Conservation (phyloP, 2,797 vertebrate genomes). For the Eulemur rubriventer region DNA sequence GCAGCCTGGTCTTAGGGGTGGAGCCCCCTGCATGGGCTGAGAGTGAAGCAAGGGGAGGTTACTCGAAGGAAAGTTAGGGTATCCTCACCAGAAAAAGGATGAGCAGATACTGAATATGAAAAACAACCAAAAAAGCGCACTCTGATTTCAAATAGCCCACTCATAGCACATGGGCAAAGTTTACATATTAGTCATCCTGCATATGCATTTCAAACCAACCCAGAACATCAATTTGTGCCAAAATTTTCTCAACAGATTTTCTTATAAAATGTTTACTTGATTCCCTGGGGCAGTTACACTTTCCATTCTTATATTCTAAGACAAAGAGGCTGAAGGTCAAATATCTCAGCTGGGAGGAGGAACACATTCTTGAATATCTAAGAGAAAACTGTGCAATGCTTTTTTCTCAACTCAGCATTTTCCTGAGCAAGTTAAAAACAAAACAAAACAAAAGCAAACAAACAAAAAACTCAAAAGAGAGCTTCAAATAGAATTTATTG, state of each 20-base stretch:
- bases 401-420: background rate
- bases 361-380: conserved; percentile 14
- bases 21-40: background rate
- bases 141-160: background rate
- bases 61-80: background rate
- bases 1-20: background rate
- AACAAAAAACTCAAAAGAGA: background rate
- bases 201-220: background rate
- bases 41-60: background rate
- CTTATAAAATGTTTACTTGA: conserved; percentile 33
- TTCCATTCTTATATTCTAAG: background rate
- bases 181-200: background rate
- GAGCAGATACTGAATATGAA: background rate
- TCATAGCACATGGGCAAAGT: background rate
- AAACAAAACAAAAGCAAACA: background rate
- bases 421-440: background rate
- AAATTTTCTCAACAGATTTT: conserved; percentile 17
- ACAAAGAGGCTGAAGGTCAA: conserved; percentile 48
- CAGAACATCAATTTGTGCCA: background rate
- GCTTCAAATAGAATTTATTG: background rate
- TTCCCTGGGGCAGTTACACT: background rate
- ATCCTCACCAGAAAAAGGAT: background rate
- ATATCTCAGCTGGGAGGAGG: conserved; percentile 25
- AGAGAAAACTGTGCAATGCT: background rate
- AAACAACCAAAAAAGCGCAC: background rate